phyloP scores from a whole-genome alignment of 2,888 invertebrate species.

The Eulithis testata region DNA sequence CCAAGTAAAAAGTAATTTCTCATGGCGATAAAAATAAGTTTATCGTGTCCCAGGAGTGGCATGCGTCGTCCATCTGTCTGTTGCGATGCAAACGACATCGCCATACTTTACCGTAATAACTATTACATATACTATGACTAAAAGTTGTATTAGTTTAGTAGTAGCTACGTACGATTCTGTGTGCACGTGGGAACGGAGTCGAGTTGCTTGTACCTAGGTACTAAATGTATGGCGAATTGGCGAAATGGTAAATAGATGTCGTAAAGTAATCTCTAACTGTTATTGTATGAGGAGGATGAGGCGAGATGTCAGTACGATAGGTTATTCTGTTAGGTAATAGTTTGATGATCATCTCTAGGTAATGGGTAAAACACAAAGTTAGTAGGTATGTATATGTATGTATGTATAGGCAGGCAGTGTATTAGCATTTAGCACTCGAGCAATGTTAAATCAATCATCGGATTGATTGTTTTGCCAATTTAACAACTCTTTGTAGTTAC shows the following conservation, averaged over 20 bases:
- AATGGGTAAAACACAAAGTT: too few species aligned
- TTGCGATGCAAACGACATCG: constrained; percentile 3
- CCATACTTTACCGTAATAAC: constrained; percentile 4
- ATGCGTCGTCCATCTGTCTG: constrained; percentile 23
- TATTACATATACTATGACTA: neutral
- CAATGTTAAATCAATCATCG: too few species aligned
- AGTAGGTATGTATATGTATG: too few species aligned
- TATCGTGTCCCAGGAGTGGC: constrained; percentile 21
- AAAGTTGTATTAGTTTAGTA: neutral
- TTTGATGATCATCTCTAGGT: neutral
- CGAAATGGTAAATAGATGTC: constrained; percentile 25
- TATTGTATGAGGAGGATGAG: constrained; percentile 6
- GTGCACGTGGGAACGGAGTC: constrained; percentile 26
- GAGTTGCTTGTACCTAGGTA: constrained; percentile 13
- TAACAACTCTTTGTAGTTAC: too few species aligned
- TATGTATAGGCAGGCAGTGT: too few species aligned
- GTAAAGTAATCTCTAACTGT: constrained; percentile 11
- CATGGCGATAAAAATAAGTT: constrained; percentile 24
- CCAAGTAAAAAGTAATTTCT: constrained; percentile 27
- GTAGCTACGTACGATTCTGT: constrained; percentile 6
- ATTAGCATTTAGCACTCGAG: too few species aligned
- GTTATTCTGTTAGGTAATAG: neutral
- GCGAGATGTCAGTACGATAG: neutral
- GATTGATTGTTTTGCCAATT: too few species aligned
- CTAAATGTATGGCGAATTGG: constrained; percentile 23